Percentiles rank a stretch among this genome's conserved stretches.
These are phyloP conservation scores for Axinella damicornis DNA, from an alignment of 37 sponge, comb jelly and placozoan genomes.

Conservation along the genomic window DNA sequence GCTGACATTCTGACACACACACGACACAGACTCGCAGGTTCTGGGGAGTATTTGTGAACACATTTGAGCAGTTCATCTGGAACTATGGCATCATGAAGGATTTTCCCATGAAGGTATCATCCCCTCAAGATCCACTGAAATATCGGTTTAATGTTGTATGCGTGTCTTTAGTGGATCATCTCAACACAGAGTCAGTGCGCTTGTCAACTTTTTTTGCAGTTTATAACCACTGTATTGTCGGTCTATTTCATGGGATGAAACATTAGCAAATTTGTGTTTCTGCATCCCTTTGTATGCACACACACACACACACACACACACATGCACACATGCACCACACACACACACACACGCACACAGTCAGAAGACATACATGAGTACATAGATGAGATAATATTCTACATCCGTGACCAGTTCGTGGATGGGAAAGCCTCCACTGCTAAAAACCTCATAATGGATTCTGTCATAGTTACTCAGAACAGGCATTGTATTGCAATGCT, in stretches of 20 bases:
- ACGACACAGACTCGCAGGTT: slow-evolving; percentile 57
- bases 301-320: background rate
- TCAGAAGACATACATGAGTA: slow-evolving; percentile 24
- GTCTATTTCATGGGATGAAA: background rate
- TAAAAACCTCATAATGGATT: slow-evolving; percentile 58
- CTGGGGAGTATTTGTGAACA: slow-evolving; percentile 55
- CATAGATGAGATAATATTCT: slow-evolving; percentile 39
- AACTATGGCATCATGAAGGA: slow-evolving; percentile 70
- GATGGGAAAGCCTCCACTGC: slow-evolving; percentile 63
- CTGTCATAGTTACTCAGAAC: slow-evolving; percentile 70
- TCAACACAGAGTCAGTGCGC: too few relatives aligned
- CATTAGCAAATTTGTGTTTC: background rate
- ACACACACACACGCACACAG: slow-evolving; percentile 17
- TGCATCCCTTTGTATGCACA: background rate
- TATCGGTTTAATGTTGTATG: too few relatives aligned
- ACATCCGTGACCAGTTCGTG: slow-evolving; percentile 54
- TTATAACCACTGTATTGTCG: too few relatives aligned
- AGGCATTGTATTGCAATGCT: slow-evolving; percentile 45
- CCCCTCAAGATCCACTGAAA: too few relatives aligned
- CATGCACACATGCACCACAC: slow-evolving; percentile 7
- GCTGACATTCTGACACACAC: too few relatives aligned
- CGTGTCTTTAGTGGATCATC: too few relatives aligned
- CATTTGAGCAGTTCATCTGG: slow-evolving; percentile 69
- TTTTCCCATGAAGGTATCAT: slow-evolving; percentile 61
- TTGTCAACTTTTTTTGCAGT: too few relatives aligned